These are phyloP conservation scores for Protaetia brevitarsis DNA, from an alignment of 1,140 invertebrate genomes.

Conservation along the genomic window DNA sequence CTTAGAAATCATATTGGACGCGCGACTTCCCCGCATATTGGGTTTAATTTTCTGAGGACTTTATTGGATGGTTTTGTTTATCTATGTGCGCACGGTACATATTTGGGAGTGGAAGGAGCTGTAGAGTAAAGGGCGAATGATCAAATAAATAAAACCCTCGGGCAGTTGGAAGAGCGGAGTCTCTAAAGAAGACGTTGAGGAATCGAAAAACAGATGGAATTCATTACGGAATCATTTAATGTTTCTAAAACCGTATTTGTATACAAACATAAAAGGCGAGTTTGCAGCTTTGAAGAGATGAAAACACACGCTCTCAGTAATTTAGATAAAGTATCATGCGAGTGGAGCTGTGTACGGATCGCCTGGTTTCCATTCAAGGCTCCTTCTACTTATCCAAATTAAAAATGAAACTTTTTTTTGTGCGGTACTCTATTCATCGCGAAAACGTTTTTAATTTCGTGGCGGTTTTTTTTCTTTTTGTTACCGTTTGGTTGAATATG, in stretches of 20 bases:
- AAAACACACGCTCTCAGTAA: conserved; percentile 28
- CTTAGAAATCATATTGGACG: conserved; percentile 16
- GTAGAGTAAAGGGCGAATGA: background rate
- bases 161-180: conserved; percentile 14
- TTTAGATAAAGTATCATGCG: conserved; percentile 29
- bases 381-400: conserved; percentile 28
- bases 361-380: conserved; percentile 22
- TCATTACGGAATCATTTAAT: conserved; percentile 27
- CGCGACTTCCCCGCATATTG: conserved; percentile 4
- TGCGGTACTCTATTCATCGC: conserved; percentile 7
- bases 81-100: background rate
- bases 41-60: conserved; percentile 10
- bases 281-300: conserved; percentile 30
- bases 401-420: conserved; percentile 21
- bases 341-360: conserved; percentile 22
- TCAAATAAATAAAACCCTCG: conserved; percentile 16
- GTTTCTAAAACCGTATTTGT: conserved; percentile 26
- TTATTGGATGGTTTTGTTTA: conserved; percentile 24
- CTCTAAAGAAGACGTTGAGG: conserved; percentile 8
- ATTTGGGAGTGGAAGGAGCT: background rate
- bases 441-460: conserved; percentile 16
- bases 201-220: conserved; percentile 17
- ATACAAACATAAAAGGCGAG: conserved; percentile 26
- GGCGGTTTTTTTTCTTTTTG: conserved; percentile 7
- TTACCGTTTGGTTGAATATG: conserved; percentile 2